Percentiles rank a stretch among this genome's conserved stretches.
Evolutionary conservation across 2,888 invertebrate species (phyloP).

Genomic region (Heliconius erato): DNA sequence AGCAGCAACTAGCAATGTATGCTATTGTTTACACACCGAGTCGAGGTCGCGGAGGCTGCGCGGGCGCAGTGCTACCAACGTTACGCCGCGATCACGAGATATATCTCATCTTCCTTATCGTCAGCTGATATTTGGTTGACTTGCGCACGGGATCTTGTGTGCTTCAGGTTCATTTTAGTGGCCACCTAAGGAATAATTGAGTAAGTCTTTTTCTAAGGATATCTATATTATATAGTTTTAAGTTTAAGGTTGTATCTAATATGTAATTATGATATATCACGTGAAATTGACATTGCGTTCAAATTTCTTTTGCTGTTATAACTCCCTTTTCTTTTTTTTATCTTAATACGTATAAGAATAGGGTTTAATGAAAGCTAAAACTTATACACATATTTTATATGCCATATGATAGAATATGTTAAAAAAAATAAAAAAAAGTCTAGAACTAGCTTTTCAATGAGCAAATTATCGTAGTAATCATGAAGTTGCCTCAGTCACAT

Average conservation of each 20-base stretch:
- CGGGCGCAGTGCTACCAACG: slow-evolving; percentile 78
- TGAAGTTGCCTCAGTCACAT: slow-evolving; percentile 70
- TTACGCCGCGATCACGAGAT: slow-evolving; percentile 79
- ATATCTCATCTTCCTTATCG: slow-evolving; percentile 79
- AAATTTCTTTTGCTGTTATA: not conserved
- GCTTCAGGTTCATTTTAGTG: not conserved
- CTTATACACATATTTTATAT: not conserved
- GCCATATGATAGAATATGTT: not conserved
- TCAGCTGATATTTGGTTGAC: slow-evolving; percentile 76
- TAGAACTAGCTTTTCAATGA: slow-evolving; percentile 51
- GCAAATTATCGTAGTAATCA: slow-evolving; percentile 66
- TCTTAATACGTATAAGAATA: not conserved
- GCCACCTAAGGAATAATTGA: not conserved
- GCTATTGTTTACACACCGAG: slow-evolving; percentile 52
- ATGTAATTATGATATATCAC: not conserved
- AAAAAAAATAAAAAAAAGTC: slow-evolving; percentile 10
- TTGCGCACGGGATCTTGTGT: slow-evolving; percentile 57
- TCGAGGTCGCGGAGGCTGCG: slow-evolving; percentile 71
- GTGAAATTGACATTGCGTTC: not conserved
- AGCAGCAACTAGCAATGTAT: slow-evolving; percentile 49
- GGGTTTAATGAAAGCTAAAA: not conserved
- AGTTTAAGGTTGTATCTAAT: not conserved
- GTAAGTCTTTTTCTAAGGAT: slow-evolving; percentile 33
- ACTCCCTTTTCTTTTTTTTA: not conserved
- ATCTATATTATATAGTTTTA: not conserved